These are phyloP conservation scores for Bettongia penicillata DNA, from an alignment of 2,113 vertebrate species.

Conservation along the genomic window DNA sequence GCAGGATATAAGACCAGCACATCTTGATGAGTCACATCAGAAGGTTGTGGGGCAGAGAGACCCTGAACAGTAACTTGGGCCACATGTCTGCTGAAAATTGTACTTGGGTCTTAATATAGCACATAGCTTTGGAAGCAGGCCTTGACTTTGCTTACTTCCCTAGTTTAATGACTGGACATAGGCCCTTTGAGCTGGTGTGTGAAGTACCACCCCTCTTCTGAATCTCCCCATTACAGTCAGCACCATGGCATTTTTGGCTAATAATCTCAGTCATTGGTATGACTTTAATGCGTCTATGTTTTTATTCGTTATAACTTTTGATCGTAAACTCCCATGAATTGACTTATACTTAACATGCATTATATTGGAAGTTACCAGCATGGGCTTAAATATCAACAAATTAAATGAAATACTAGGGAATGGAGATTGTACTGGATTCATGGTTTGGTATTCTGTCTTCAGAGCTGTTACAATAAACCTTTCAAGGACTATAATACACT, in stretches of 20 bases:
- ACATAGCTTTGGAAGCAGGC: neutral
- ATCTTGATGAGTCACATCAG: neutral
- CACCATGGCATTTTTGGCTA: neutral
- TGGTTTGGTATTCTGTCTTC: conserved; percentile 30
- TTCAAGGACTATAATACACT: conserved; percentile 21
- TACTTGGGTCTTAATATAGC: neutral
- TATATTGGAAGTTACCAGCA: conserved; percentile 40
- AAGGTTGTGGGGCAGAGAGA: neutral
- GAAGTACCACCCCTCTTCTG: neutral
- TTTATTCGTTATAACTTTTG: conserved; percentile 26
- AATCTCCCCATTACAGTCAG: neutral
- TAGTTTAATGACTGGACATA: neutral
- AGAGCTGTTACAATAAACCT: conserved; percentile 48
- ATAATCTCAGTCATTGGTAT: neutral
- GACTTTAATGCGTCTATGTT: conserved; percentile 15
- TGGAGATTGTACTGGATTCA: neutral
- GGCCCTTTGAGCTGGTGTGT: neutral
- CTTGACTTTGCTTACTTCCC: neutral
- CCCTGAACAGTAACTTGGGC: neutral
- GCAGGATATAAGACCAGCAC: neutral
- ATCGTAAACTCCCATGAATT: neutral
- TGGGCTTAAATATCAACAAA: conserved; percentile 26
- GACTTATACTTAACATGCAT: neutral
- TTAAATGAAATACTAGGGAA: conserved; percentile 5
- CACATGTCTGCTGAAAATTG: neutral